These are phyloP conservation scores for Indicator indicator DNA, from an alignment of 2,113 vertebrate species.

Conservation along the genomic window DNA sequence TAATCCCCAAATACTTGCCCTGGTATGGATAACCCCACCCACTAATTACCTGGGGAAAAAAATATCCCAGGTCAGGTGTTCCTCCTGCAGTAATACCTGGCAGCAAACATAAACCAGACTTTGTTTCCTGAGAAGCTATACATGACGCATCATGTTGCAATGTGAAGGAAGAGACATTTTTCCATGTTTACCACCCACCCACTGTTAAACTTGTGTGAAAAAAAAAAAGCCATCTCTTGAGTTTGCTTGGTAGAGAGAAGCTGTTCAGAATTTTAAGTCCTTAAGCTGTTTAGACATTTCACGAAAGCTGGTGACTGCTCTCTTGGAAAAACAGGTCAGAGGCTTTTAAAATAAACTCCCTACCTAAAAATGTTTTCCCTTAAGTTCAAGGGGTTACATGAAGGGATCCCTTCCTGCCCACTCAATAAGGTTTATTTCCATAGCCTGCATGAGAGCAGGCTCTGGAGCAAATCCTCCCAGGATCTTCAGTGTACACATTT, in stretches of 20 bases:
- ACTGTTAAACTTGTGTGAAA: not conserved
- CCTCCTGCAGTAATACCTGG: not conserved
- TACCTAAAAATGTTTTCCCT: not conserved
- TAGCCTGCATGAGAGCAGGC: not conserved
- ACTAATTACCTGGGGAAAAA: not conserved
- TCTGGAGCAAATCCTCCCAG: not conserved
- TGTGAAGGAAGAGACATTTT: not conserved
- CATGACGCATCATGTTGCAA: not conserved
- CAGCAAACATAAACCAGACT: conserved; percentile 18
- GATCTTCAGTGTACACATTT: not conserved
- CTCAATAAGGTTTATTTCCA: not conserved
- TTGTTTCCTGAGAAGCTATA: conserved; percentile 27
- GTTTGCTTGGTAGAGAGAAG: not conserved
- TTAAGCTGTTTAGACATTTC: not conserved
- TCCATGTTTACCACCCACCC: conserved; percentile 16
- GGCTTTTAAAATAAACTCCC: not conserved
- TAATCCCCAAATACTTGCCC: conserved; percentile 40
- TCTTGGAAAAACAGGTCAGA: conserved; percentile 6
- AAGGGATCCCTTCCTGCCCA: not conserved
- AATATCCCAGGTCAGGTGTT: not conserved
- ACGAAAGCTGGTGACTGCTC: not conserved
- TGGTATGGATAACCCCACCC: conserved; percentile 14
- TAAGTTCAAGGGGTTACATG: not conserved
- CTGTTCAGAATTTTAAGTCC: not conserved
- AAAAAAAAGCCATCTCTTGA: not conserved